Evolutionary conservation across 2,797 vertebrate species (phyloP).

Genomic region (Gallirallus australis): DNA sequence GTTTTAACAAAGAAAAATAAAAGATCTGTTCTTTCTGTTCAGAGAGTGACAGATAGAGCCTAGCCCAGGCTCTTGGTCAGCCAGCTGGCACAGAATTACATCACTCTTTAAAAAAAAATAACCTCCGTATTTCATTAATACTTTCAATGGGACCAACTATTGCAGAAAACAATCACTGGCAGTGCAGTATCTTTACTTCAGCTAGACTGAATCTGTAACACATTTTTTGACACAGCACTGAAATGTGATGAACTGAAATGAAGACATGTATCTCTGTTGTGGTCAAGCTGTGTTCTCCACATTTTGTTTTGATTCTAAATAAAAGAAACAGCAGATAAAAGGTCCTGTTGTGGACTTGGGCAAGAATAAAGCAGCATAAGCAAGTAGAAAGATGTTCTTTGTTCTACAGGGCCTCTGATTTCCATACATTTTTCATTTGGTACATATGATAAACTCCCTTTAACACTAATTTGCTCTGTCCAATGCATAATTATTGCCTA

Average conservation of each 20-base stretch:
- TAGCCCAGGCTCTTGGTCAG: background rate
- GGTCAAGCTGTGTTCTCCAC: background rate
- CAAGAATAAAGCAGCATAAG: background rate
- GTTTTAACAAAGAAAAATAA: slow-evolving; percentile 43
- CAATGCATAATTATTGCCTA: background rate
- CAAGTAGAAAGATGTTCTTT: background rate
- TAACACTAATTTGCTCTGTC: background rate
- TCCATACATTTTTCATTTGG: background rate
- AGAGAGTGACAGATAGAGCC: background rate
- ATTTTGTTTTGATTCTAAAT: slow-evolving; percentile 23
- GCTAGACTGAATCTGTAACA: background rate
- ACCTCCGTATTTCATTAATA: background rate
- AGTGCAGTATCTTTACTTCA: background rate
- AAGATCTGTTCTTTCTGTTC: slow-evolving; percentile 18
- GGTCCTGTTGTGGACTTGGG: background rate
- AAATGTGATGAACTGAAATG: slow-evolving; percentile 32
- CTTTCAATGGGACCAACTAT: background rate
- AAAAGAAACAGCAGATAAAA: background rate
- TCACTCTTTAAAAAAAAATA: background rate
- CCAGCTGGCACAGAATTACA: slow-evolving; percentile 22
- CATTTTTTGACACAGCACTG: slow-evolving; percentile 3
- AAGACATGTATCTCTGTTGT: background rate
- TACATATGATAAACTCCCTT: background rate
- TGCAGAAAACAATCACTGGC: slow-evolving; percentile 6
- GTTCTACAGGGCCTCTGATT: background rate